These are phyloP conservation scores for Eulemur rufifrons DNA, from an alignment of 2,113 vertebrate species.

Conservation along the genomic window DNA sequence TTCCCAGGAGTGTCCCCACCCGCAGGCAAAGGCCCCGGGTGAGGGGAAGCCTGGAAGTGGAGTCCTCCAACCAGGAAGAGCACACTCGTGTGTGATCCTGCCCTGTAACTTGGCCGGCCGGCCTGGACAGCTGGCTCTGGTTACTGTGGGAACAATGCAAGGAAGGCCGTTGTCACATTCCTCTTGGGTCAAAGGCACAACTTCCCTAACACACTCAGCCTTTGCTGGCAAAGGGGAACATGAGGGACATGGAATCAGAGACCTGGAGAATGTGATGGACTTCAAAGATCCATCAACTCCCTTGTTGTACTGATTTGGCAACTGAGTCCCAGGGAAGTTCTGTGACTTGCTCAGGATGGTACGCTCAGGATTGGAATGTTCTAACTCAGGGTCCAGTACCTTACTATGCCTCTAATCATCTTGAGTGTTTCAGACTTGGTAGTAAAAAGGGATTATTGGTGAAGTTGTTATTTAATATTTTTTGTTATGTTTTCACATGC, in stretches of 20 bases:
- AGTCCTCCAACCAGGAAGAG: background rate
- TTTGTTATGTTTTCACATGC: background rate
- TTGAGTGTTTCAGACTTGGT: background rate
- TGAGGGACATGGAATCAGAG: fast-evolving
- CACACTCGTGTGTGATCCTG: background rate
- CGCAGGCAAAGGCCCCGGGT: background rate
- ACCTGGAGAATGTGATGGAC: background rate
- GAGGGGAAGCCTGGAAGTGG: background rate
- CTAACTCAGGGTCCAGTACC: background rate
- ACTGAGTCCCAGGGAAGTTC: background rate
- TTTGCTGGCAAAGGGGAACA: conserved; percentile 29
- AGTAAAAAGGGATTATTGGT: background rate
- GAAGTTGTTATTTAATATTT: background rate
- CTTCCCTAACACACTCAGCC: background rate
- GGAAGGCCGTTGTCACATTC: conserved; percentile 66
- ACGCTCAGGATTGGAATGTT: background rate
- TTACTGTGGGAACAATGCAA: conserved; percentile 73
- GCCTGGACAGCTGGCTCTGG: conserved; percentile 61
- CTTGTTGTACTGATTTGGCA: background rate
- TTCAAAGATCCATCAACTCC: background rate
- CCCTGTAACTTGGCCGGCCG: background rate
- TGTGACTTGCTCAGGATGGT: background rate
- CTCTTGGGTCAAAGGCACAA: conserved; percentile 58
- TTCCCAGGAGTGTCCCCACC: background rate
- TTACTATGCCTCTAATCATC: background rate